Conservation (phyloP, 2,888 invertebrate genomes). For the Agrotis segetum region DNA sequence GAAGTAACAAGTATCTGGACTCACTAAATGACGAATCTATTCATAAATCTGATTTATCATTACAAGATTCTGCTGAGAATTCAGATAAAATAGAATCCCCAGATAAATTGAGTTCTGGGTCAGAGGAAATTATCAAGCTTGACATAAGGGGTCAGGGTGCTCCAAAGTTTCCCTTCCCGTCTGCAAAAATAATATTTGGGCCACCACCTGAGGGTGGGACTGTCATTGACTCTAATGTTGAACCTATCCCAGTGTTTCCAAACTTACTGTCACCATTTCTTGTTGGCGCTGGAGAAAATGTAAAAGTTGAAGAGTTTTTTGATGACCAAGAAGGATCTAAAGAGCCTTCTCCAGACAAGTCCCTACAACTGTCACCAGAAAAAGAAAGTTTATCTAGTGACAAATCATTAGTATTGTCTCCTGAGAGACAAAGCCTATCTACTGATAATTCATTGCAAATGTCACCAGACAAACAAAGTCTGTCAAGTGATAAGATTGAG, state of each 20-base stretch:
- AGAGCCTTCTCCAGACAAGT: slow-evolving; percentile 63
- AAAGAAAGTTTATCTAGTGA: slow-evolving; percentile 68
- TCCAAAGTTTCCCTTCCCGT: slow-evolving; percentile 79
- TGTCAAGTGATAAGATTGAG: slow-evolving; percentile 80
- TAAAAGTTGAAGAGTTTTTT: slow-evolving; percentile 79
- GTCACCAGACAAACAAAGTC: slow-evolving; percentile 72
- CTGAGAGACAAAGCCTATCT: slow-evolving; percentile 64
- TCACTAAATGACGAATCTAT: slow-evolving; percentile 83
- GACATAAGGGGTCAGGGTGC: slow-evolving; percentile 87
- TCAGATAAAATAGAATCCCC: slow-evolving; percentile 70
- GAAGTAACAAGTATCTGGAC: slow-evolving; percentile 80
- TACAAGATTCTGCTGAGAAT: slow-evolving; percentile 66
- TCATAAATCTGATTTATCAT: slow-evolving; percentile 68
- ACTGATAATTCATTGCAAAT: slow-evolving; percentile 70
- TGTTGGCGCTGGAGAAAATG: slow-evolving; percentile 77
- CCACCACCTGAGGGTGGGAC: slow-evolving; percentile 84
- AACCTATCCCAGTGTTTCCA: slow-evolving; percentile 80
- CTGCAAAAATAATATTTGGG: slow-evolving; percentile 86
- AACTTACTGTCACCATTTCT: slow-evolving; percentile 84
- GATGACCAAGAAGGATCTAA: slow-evolving; percentile 65
- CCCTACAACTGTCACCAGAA: slow-evolving; percentile 53
- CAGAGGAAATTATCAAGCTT: slow-evolving; percentile 88
- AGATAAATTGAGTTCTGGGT: slow-evolving; percentile 78
- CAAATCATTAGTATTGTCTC: slow-evolving; percentile 59
- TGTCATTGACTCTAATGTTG: slow-evolving; percentile 75